Percentiles rank a stretch among this genome's conserved stretches.
These are phyloP conservation scores for Dendrocincla fuliginosa DNA, from an alignment of 2,797 vertebrate species.

Conservation along the genomic window DNA sequence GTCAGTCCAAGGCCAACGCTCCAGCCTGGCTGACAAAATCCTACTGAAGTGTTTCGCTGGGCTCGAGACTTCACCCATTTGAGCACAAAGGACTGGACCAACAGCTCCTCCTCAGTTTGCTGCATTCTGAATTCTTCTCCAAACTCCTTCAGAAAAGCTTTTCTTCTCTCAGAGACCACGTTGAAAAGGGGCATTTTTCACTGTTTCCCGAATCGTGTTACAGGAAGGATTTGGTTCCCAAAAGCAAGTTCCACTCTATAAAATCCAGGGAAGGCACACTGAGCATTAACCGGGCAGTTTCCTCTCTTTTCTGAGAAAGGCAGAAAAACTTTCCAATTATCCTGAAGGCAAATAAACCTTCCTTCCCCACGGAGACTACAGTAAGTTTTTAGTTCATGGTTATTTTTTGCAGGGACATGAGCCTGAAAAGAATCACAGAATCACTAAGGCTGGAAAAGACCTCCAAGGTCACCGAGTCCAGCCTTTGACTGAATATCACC, in stretches of 20 bases:
- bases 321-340: background rate
- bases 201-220: background rate
- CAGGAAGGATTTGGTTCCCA: background rate
- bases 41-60: background rate
- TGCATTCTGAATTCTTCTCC: background rate
- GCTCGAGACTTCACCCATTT: background rate
- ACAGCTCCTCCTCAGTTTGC: background rate
- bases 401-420: background rate
- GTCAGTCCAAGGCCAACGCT: background rate
- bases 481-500: background rate
- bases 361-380: background rate
- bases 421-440: background rate
- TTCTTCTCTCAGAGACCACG: background rate
- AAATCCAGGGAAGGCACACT: background rate
- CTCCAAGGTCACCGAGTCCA: background rate
- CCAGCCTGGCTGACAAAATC: background rate
- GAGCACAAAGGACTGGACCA: background rate
- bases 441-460: background rate
- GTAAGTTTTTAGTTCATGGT: background rate
- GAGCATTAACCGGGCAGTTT: fast-evolving
- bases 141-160: background rate
- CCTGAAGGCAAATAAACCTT: background rate
- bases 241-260: background rate
- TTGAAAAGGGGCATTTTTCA: background rate
- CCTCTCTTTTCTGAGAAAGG: background rate